These are phyloP conservation scores for Branchinecta sandiegonensis DNA, from an alignment of 2,888 invertebrate genomes.

Conservation along the genomic window DNA sequence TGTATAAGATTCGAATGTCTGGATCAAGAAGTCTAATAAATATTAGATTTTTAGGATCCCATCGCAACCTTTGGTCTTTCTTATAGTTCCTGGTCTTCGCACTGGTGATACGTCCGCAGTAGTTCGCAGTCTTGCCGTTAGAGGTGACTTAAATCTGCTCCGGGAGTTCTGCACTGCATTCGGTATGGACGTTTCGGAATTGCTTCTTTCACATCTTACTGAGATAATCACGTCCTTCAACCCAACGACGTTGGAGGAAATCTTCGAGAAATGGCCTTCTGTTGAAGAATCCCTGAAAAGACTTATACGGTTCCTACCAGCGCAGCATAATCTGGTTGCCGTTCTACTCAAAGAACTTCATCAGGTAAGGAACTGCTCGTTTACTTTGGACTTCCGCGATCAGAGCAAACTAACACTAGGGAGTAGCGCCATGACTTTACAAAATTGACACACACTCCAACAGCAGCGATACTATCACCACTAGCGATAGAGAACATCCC, in stretches of 20 bases:
- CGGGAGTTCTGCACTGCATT: constrained; percentile 4
- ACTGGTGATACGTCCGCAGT: neutral
- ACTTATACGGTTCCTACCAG: neutral
- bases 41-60: too few relatives aligned
- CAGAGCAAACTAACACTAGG: too few relatives aligned
- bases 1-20: too few relatives aligned
- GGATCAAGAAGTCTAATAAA: too few relatives aligned
- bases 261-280: neutral
- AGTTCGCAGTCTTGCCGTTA: neutral
- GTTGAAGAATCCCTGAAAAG: neutral
- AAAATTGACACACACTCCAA: too few relatives aligned
- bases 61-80: too few relatives aligned
- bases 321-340: neutral
- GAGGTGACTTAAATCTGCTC: constrained; percentile 14
- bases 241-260: neutral
- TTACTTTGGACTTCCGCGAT: too few relatives aligned
- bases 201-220: constrained; percentile 11
- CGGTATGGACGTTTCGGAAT: neutral
- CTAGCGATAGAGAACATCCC: too few relatives aligned
- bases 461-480: too few relatives aligned
- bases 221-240: neutral
- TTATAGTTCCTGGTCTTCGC: neutral
- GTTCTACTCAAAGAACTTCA: constrained; percentile 3
- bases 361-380: neutral
- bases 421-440: too few relatives aligned